Conservation (phyloP, 2,888 invertebrate species). For the Tetropium fuscum region DNA sequence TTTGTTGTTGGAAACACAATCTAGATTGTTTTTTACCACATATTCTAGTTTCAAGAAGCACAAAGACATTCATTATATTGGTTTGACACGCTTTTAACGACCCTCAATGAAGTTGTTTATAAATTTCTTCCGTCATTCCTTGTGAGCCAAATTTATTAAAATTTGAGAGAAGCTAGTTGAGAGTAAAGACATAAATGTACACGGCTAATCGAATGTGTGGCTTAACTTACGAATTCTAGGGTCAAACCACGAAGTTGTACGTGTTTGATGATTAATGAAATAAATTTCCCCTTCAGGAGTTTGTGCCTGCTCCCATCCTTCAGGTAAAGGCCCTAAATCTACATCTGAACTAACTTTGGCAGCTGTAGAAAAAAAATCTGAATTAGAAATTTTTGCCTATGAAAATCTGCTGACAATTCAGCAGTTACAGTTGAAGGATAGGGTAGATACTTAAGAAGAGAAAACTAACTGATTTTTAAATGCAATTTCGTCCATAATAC, state of each 20-base stretch:
- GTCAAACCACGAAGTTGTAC: slow-evolving; percentile 98
- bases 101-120: too few species aligned
- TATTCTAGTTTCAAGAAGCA: too few species aligned
- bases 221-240: slow-evolving; percentile 93
- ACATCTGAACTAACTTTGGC: slow-evolving; percentile 67
- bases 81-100: too few species aligned
- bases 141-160: too few species aligned
- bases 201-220: slow-evolving; percentile 6
- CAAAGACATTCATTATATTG: too few species aligned
- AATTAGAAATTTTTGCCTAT: slow-evolving; percentile 31
- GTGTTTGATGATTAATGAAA: slow-evolving; percentile 92
- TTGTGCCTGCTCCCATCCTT: slow-evolving; percentile 90
- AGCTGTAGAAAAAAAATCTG: slow-evolving; percentile 52
- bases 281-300: slow-evolving; percentile 89
- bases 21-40: too few species aligned
- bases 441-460: slow-evolving; percentile 30
- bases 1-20: too few species aligned
- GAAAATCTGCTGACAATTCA: slow-evolving; percentile 25
- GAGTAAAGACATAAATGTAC: slow-evolving; percentile 22
- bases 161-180: too few species aligned
- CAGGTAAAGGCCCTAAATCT: slow-evolving; percentile 83
- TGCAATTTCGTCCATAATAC: too few species aligned
- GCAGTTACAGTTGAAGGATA: slow-evolving; percentile 36
- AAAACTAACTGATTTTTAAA: slow-evolving; percentile 30
- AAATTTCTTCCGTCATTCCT: too few species aligned